phyloP scores from a whole-genome alignment of 2,113 vertebrate species.

The Sakesphorus luctuosus region DNA sequence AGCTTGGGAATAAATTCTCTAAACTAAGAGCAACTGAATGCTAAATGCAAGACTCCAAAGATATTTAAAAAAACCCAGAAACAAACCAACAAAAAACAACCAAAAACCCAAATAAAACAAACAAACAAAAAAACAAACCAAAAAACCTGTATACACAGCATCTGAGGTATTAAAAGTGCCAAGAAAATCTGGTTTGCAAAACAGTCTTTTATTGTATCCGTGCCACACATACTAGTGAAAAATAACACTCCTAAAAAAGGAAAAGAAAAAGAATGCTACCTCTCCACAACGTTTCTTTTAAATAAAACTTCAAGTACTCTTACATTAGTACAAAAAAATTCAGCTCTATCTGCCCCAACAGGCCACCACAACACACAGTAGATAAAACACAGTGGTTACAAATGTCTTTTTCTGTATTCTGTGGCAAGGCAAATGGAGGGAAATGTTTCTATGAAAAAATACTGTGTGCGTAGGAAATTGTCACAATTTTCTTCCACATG shows the following conservation, averaged over 20 bases:
- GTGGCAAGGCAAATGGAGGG: conserved; percentile 91
- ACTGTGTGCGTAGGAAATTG: conserved; percentile 85
- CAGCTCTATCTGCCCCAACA: conserved; percentile 92
- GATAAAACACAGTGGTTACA: conserved; percentile 98
- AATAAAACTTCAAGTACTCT: conserved; percentile 99
- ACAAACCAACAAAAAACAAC: not conserved
- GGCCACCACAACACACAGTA: conserved; percentile 95
- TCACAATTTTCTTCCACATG: conserved; percentile 85
- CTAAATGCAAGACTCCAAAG: not conserved
- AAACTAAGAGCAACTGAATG: not conserved
- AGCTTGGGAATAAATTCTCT: not conserved
- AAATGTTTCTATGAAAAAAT: conserved; percentile 91
- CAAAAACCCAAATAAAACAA: no score
- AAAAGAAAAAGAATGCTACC: conserved; percentile 96
- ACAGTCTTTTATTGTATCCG: conserved; percentile 99
- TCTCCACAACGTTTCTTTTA: conserved; percentile 98
- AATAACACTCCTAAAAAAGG: conserved; percentile 99
- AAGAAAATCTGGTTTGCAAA: conserved; percentile 88
- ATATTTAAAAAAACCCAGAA: not conserved
- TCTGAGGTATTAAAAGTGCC: conserved; percentile 51
- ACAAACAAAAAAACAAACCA: not conserved
- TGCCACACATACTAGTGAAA: conserved; percentile 99
- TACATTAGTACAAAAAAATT: conserved; percentile 96
- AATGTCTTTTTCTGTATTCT: conserved; percentile 88
- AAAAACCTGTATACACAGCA: not conserved